A percentile compares a stretch with the other conserved stretches of the same genome.
phyloP scores from a whole-genome alignment of 2,113 vertebrate species.

The Xenopus borealis region DNA sequence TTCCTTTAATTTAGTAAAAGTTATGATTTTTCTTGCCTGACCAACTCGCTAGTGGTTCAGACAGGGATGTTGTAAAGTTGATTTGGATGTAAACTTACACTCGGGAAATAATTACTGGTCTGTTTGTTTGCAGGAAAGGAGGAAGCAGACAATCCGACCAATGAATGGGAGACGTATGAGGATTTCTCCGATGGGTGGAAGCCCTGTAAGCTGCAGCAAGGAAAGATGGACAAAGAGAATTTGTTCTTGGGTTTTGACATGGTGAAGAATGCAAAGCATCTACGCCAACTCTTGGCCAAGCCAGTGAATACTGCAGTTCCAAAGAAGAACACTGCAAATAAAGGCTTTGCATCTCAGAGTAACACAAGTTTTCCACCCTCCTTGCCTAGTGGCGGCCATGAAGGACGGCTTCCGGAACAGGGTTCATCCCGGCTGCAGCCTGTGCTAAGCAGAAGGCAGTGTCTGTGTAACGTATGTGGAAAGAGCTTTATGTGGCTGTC shows the following conservation, averaged over 20 bases:
- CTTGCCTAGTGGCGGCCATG: background rate
- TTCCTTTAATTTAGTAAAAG: too few relatives aligned
- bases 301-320: background rate
- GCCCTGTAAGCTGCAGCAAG: background rate
- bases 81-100: background rate
- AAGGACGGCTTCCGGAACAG: background rate
- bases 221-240: background rate
- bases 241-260: background rate
- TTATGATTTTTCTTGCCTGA: too few relatives aligned
- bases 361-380: too few relatives aligned
- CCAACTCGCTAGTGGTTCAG: too few relatives aligned
- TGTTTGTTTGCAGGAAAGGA: background rate
- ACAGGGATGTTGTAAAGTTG: too few relatives aligned
- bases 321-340: background rate
- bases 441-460: background rate
- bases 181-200: background rate
- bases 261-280: background rate
- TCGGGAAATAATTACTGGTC: too few relatives aligned
- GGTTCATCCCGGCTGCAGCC: background rate
- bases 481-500: background rate
- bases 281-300: background rate
- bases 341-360: background rate
- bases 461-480: background rate
- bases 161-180: background rate
- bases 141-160: background rate